Conservation (phyloP, 64 coral and sea anemone genomes). For the Cladopsammia gracilis region DNA sequence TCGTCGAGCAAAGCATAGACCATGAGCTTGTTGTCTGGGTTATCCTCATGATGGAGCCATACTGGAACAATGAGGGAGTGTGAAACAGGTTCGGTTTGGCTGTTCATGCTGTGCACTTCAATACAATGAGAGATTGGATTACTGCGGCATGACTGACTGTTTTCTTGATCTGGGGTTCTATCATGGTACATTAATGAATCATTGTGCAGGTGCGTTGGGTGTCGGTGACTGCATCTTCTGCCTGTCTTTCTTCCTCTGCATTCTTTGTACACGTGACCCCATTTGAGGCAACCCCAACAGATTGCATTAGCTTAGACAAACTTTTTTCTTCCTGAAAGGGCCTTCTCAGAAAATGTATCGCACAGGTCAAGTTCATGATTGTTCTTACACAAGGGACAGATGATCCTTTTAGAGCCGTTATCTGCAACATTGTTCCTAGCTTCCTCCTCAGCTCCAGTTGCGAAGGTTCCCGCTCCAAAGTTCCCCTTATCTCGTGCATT, state of each 20-base stretch:
- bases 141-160: neutral
- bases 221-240: conserved; percentile 43
- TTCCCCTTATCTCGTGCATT: neutral
- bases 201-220: conserved; percentile 42
- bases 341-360: neutral
- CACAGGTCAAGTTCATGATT: neutral
- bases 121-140: neutral
- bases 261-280: conserved; percentile 29
- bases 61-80: conserved; percentile 31
- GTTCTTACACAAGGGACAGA: neutral
- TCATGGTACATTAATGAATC: neutral
- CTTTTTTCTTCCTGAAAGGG: neutral
- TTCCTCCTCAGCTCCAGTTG: neutral
- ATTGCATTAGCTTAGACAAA: conserved; percentile 20
- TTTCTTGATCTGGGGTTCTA: neutral
- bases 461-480: neutral
- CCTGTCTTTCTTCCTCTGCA: conserved; percentile 8
- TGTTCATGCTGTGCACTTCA: neutral
- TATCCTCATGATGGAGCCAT: neutral
- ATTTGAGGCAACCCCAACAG: conserved; percentile 48
- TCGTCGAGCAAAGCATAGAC: conserved; percentile 68
- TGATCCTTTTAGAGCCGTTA: neutral
- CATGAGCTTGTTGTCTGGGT: conserved; percentile 23
- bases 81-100: neutral
- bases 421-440: neutral